Evolutionary conservation across 2,797 vertebrate species (phyloP), one percentile per base, ranked within the genome.

Genomic region (Echiichthys vipera): DNA sequence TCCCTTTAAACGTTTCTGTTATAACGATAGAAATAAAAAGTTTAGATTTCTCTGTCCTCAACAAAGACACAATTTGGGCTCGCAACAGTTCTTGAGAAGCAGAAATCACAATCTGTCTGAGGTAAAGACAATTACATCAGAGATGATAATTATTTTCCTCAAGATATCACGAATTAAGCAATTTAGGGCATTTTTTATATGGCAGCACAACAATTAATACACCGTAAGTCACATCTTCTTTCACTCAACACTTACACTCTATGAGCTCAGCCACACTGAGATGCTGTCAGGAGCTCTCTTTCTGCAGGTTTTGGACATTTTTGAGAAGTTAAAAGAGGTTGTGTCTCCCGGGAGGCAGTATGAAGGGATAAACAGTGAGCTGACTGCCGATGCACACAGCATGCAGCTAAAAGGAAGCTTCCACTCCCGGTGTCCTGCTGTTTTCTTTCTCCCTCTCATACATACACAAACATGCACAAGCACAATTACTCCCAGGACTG

Each of bases 351-450:
- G 49, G 77, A 78, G 70, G 65, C 73, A 68, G 75, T 81, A 74
- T 30, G 37, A 54, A 71, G 56, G 62, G 45, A 71, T 65, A 77
- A 72, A 77, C 71, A 64, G 64, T 51, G 68, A 77, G 61, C 64
- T 49, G 56, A 77, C 50, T 20, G 25, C 64, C 29, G 17, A 32
- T 36, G 47, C 68, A 43, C 66, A 51, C 75, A 72, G 65, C 68
- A 29, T 61, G 61, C 74, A 74, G 80, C 66, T 74, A 54, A 89
- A 84, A 80, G 79, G 80, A 84, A 79, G 71, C 83, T 65, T 85
- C 84, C 71, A 34, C 58, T 69, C 65, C 54, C 69, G 36, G 71
- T 71, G 62, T 84, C 83, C 77, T 74, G 67, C 84, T 83, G 85
- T 78, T 80, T 72, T 77, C 65, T 82, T 89, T 62, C 80, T 75